These are phyloP conservation scores for Ferdinandea cuprea DNA, from an alignment of 2,888 invertebrate genomes.

Conservation along the genomic window DNA sequence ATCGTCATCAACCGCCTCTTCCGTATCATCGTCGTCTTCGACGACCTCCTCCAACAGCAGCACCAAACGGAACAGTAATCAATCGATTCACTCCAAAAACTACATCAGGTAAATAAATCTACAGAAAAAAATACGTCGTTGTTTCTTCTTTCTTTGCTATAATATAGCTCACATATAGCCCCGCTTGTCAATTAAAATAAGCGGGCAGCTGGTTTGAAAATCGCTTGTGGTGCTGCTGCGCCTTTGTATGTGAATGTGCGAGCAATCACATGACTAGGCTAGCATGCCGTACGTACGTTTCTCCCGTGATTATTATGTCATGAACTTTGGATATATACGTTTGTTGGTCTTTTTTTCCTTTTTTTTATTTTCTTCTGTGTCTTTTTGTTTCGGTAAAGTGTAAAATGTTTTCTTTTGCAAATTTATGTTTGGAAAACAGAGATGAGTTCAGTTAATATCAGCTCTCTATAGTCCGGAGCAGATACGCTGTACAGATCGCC, in stretches of 20 bases:
- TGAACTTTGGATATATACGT: conserved; percentile 64
- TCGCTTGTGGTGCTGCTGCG: conserved; percentile 40
- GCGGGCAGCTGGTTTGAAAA: conserved; percentile 67
- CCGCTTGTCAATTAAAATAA: conserved; percentile 62
- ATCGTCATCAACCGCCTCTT: conserved; percentile 83
- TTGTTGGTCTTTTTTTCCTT: conserved; percentile 23
- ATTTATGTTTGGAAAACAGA: too few species aligned
- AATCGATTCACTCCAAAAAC: conserved; percentile 81
- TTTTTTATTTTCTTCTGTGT: conserved; percentile 26
- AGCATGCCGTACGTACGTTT: conserved; percentile 80
- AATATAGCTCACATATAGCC: conserved; percentile 34
- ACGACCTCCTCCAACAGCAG: conserved; percentile 74
- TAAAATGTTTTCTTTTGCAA: neutral
- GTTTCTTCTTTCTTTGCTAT: conserved; percentile 17
- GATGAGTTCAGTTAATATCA: too few species aligned
- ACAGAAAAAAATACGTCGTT: conserved; percentile 8
- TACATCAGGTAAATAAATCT: conserved; percentile 81
- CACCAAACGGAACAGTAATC: conserved; percentile 73
- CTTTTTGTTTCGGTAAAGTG: neutral
- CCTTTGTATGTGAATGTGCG: conserved; percentile 69
- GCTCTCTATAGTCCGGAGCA: neutral
- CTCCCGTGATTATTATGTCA: conserved; percentile 82
- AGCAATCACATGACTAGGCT: conserved; percentile 83
- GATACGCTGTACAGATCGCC: neutral
- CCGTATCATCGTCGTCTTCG: conserved; percentile 78